These are phyloP conservation scores for Florisuga fusca DNA, from an alignment of 2,797 vertebrate species.

Conservation along the genomic window DNA sequence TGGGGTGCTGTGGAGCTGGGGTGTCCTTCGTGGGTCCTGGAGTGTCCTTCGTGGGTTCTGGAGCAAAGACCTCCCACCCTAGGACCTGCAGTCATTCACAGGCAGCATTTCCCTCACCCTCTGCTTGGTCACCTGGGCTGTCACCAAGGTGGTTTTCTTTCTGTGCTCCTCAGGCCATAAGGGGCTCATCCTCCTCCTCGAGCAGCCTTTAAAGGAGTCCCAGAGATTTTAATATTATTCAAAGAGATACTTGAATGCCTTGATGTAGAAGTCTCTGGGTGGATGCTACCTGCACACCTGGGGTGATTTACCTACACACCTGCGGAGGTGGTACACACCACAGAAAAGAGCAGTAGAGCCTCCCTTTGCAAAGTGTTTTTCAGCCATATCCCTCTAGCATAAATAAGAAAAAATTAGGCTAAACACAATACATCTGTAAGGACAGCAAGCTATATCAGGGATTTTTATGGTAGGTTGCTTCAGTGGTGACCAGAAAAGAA, in stretches of 20 bases:
- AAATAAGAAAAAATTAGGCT: not conserved
- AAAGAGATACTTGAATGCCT: not conserved
- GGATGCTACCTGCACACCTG: not conserved
- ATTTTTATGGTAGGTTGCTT: not conserved
- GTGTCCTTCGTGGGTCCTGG: fast-evolving
- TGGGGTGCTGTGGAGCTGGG: no score
- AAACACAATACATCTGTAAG: not conserved
- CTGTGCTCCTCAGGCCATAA: not conserved
- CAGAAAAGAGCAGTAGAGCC: not conserved
- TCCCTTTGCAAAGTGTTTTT: not conserved
- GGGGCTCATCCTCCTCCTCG: not conserved
- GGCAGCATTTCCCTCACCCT: not conserved
- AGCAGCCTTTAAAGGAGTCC: not conserved
- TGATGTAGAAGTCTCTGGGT: not conserved
- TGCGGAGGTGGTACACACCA: not conserved
- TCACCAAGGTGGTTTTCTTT: not conserved
- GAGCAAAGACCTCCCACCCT: not conserved
- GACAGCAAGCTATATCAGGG: not conserved
- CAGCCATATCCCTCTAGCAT: not conserved
- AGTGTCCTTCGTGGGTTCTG: no score
- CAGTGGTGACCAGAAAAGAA: not conserved
- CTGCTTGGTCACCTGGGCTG: not conserved
- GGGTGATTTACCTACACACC: not conserved
- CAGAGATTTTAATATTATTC: not conserved
- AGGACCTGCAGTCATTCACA: not conserved